Evolutionary conservation across 1,140 invertebrate genomes (phyloP).

Genomic region (Leptestheria dahalacensis): DNA sequence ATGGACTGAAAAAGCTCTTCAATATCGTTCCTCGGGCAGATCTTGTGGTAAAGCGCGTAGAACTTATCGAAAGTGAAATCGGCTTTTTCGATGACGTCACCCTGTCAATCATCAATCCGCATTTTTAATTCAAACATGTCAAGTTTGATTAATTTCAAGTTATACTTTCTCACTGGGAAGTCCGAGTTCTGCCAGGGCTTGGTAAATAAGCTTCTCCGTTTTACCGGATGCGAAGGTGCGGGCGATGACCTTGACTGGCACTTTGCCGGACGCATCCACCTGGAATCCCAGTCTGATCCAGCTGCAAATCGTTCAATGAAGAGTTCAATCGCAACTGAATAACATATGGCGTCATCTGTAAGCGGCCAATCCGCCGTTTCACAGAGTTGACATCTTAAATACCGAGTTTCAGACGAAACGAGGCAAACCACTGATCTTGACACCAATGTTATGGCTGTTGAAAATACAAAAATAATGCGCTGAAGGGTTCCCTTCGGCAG

Average conservation of each 20-base stretch:
- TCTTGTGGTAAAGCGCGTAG: slow-evolving; percentile 95
- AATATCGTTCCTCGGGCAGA: slow-evolving; percentile 97
- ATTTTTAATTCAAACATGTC: slow-evolving; percentile 6
- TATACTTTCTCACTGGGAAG: slow-evolving; percentile 85
- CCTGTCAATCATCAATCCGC: slow-evolving; percentile 32
- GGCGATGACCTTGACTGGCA: slow-evolving; percentile 91
- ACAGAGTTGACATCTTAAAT: no score
- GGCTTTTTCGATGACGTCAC: slow-evolving; percentile 84
- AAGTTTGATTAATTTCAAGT: slow-evolving; percentile 7
- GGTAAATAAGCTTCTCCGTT: slow-evolving; percentile 96
- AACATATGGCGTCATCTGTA: no score
- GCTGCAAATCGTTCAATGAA: slow-evolving; percentile 41
- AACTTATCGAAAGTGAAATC: slow-evolving; percentile 99
- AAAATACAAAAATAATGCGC: background rate
- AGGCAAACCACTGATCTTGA: no score
- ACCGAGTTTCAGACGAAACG: no score
- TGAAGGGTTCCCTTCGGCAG: no score
- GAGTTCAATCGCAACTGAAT: no score
- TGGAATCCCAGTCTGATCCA: slow-evolving; percentile 94
- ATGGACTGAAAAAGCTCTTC: slow-evolving; percentile 94
- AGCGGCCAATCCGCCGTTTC: no score
- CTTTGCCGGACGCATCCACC: slow-evolving; percentile 84
- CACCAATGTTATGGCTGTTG: no score
- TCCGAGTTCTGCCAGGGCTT: slow-evolving; percentile 83
- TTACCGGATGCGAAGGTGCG: slow-evolving; percentile 95